Evolutionary conservation across 2,113 vertebrate genomes (phyloP), one percentile per base, ranked within the genome.

Genomic region (Periophthalmus modestus): DNA sequence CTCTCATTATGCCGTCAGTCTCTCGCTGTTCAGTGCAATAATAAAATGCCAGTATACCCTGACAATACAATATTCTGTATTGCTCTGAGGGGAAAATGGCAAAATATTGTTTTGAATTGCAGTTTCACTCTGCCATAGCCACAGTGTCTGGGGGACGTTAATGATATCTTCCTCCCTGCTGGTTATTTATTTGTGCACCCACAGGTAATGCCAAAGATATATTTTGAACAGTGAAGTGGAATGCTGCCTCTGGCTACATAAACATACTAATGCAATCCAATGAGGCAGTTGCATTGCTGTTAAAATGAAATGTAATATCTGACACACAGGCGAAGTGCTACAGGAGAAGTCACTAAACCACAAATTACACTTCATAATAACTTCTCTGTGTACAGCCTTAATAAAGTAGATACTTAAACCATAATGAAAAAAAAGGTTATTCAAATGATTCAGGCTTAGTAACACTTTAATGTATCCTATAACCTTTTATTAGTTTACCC

Each of bases 201-300:
- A 59, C 23, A 59, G 57, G 57, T 59, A 28, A 59, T 28, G 23
- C 21, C 57, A 59, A 28, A 59, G 28, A 59, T 59, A 59, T 59
- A 28, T 59, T 13, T 28, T 28, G 19, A n/a, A 55, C 52, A 59
- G 13, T 59, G 23, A 23, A 24, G 57, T 59, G 5, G 57, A 11
- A 59, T 15, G 4, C 21, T 59, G 23, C 57, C 14, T 24, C 23
- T 59, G 57, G 23, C 5, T 59, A 28, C 21, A 59, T 23, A 59
- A 59, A 24, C 57, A 28, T 11, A 59, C 57, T 14, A 14, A 59
- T 59, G 24, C 23, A 59, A 59, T 28, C 5, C 24, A 59, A 15
- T 28, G 23, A 13, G 13, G 23, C 24, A 59, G 23, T 11, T 57
- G 21, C 23, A 15, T 59, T 28, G 21, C 23, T 59, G 28, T 28